Base-by-base conservation (phyloP, 2,113 vertebrate genomes). In the Callipepla californica region DNA sequence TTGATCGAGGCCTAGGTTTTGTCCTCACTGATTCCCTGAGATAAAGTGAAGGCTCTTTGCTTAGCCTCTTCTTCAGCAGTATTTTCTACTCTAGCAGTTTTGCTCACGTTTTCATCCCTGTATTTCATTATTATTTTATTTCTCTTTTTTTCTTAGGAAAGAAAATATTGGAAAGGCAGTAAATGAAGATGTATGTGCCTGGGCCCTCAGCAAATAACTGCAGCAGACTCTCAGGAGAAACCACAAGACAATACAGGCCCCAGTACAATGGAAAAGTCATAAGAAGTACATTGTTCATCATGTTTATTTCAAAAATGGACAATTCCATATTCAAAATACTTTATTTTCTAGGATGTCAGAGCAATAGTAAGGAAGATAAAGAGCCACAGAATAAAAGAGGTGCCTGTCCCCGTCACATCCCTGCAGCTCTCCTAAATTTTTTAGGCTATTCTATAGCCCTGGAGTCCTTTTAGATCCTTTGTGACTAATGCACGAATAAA, bases 101-200 rank as follows among this genome's bases (percentile, higher is more conserved):
- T 44, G 70, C 44, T 84, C 44, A 61, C 21, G 19, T 89, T 85
- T 80, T 67, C 59, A 50, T 55, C 75, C 73, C 62, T 26, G 0
- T 15, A 14, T 74, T 70, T 86, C 61, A 28, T 45, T 32, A 38
- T 36, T 79, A 25, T 23, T 85, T 59, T 14, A 36, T 45, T 82
- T 76, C 12, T 1, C 7, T 26, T 61, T 34, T 48, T 80, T 85
- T 17, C 69, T 61, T 51, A 59, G 50, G 51, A 92, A 78, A 67
- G 13, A 51, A 62, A 83, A 66, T 59, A 86, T 5, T 58, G 77
- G 65, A 40, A 77, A 73, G 68, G 59, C 13, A 74, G 38, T 18
- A 80, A 83, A 89, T 59, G 57, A 83, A 95, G 82, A 91, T 59
- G 34, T 25, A 93, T 73, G 72, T 44, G 72, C n/a, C 55, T 65